A percentile compares a stretch with the other conserved stretches of the same genome.
phyloP scores from a whole-genome alignment of 2,797 vertebrate genomes.

The Cyprinodon diabolis region DNA sequence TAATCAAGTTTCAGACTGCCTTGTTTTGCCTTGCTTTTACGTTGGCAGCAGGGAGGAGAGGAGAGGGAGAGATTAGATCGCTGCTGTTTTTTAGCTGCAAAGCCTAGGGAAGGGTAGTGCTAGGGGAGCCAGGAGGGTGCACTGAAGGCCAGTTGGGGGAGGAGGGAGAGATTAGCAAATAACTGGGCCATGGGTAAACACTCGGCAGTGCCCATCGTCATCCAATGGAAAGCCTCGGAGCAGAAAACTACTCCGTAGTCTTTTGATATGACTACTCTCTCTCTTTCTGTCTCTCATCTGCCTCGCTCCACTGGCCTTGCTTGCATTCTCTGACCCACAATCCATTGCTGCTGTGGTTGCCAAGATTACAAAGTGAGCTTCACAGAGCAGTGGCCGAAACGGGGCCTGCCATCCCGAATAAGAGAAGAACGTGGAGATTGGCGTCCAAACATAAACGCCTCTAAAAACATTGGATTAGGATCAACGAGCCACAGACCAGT shows the following conservation, averaged over 20 bases:
- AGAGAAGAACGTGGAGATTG: constrained; percentile 42
- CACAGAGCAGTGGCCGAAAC: constrained; percentile 48
- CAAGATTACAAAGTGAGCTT: constrained; percentile 52
- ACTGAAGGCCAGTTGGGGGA: constrained; percentile 67
- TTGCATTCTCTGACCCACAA: constrained; percentile 72
- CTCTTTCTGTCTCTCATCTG: constrained; percentile 34
- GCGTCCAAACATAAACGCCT: constrained; percentile 44
- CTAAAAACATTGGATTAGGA: constrained; percentile 34
- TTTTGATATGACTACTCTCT: constrained; percentile 67
- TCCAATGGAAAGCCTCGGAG: constrained; percentile 66
- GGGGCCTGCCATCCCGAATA: constrained; percentile 46
- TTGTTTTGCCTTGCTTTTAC: constrained; percentile 40
- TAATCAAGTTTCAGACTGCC: constrained; percentile 57
- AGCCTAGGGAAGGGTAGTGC: constrained; percentile 50
- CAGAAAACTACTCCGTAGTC: constrained; percentile 66
- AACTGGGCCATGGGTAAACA: constrained; percentile 82
- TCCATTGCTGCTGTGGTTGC: constrained; percentile 61
- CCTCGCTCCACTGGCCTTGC: constrained; percentile 66
- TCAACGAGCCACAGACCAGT: constrained; percentile 19
- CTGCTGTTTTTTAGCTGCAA: constrained; percentile 71
- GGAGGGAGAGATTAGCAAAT: constrained; percentile 73
- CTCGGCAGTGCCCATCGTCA: constrained; percentile 54
- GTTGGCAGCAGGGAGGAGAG: constrained; percentile 59
- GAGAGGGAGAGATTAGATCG: constrained; percentile 68
- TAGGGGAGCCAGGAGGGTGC: constrained; percentile 41